A percentile compares a stretch with the other conserved stretches of the same genome.
These are phyloP conservation scores for Mesochorus sp. DNA, from an alignment of 2,888 invertebrate species.

Conservation along the genomic window DNA sequence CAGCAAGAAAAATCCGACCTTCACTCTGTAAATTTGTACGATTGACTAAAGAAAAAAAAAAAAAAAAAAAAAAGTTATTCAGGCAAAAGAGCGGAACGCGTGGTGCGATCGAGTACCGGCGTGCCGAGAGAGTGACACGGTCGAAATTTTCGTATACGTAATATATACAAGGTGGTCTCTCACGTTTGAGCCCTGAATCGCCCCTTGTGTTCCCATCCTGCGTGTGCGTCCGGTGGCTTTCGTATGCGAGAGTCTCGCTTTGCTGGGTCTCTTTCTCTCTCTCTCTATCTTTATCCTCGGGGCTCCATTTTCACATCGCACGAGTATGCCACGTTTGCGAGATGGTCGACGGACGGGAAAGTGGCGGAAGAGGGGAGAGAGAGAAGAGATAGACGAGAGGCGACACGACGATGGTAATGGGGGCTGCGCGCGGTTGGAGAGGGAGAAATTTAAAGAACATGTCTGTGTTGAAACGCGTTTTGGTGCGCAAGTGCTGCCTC, in stretches of 20 bases:
- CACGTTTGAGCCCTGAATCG: conserved; percentile 7
- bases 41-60: conserved; percentile 8
- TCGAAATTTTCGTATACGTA: conserved; percentile 72
- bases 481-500: conserved; percentile 74
- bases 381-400: conserved; percentile 48
- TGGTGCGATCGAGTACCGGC: conserved; percentile 53
- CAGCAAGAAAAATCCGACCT: no score
- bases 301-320: conserved; percentile 44
- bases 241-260: conserved; percentile 27
- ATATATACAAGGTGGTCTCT: conserved; percentile 41
- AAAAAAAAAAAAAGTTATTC: not conserved
- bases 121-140: conserved; percentile 66
- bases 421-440: not conserved
- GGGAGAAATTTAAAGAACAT: conserved; percentile 33
- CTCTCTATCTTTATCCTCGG: conserved; percentile 29
- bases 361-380: conserved; percentile 32
- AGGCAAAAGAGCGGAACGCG: conserved; percentile 1
- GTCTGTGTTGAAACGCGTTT: conserved; percentile 59
- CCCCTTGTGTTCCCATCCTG: not conserved
- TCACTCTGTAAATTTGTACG: conserved; percentile 15
- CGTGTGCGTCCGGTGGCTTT: conserved; percentile 35
- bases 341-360: conserved; percentile 39
- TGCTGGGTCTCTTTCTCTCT: not conserved
- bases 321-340: conserved; percentile 22
- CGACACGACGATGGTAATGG: conserved; percentile 42